A percentile compares a stretch with the other conserved stretches of the same genome.
Conservation (phyloP, 2,113 vertebrate genomes). For the Channa maculata region DNA sequence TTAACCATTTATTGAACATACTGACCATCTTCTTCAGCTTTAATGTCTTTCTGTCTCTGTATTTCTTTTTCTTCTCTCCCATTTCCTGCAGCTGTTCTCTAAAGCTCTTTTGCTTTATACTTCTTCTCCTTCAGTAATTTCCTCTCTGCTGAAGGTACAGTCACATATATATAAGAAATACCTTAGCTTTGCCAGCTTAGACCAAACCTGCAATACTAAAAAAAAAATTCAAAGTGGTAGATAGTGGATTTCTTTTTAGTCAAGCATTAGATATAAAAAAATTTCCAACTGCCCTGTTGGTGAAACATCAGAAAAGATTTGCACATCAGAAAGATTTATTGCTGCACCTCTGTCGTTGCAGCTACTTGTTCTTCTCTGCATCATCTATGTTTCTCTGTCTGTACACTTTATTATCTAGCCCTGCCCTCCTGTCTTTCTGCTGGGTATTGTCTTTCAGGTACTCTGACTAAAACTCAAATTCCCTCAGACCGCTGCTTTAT, state of each 20-base stretch:
- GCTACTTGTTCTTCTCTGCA: background rate
- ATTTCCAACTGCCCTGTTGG: too few species aligned
- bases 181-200: too few species aligned
- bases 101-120: background rate
- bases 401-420: background rate
- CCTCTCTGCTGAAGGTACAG: slow-evolving; percentile 9
- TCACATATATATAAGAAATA: too few species aligned
- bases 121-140: background rate
- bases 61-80: background rate
- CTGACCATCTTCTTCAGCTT: too few species aligned
- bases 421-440: background rate
- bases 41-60: background rate
- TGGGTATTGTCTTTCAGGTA: slow-evolving; percentile 2
- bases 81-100: background rate
- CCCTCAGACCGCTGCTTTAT: background rate
- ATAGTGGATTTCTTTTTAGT: too few species aligned
- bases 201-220: too few species aligned
- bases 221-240: too few species aligned
- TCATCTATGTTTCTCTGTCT: background rate
- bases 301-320: too few species aligned
- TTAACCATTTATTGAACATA: too few species aligned
- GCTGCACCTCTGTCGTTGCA: background rate
- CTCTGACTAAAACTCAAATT: background rate
- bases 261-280: too few species aligned
- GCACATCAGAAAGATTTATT: too few species aligned